Evolutionary conservation across 2,797 vertebrate species (phyloP).

Genomic region (Brachyalestes nurse): DNA sequence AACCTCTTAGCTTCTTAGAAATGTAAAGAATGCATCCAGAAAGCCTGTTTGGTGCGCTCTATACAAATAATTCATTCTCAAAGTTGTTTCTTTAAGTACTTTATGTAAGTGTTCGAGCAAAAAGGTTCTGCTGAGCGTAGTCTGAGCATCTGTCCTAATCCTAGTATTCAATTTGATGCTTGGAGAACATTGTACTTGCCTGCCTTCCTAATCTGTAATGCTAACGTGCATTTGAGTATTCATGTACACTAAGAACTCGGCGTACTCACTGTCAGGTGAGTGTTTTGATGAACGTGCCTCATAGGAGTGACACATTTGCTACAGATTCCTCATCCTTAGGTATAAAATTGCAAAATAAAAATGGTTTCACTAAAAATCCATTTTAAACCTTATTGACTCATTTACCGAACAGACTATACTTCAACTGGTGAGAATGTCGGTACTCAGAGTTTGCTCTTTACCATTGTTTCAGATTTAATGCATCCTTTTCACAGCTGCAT

Average conservation of each 20-base stretch:
- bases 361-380: background rate
- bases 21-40: background rate
- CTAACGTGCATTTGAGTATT: background rate
- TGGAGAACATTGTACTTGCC: conserved; percentile 6
- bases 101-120: background rate
- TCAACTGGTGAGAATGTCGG: background rate
- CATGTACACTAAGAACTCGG: background rate
- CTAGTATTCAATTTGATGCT: background rate
- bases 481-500: background rate
- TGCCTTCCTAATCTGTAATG: background rate
- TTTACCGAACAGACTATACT: background rate
- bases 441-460: background rate
- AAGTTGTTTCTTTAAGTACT: background rate
- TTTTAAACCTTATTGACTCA: background rate
- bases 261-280: background rate
- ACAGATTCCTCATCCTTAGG: conserved; percentile 4
- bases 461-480: background rate
- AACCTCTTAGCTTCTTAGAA: background rate
- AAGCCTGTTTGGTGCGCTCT: background rate
- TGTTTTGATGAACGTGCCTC: background rate
- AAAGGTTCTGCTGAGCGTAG: background rate
- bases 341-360: conserved; percentile 16
- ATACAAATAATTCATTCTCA: background rate
- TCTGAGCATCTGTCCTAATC: background rate
- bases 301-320: conserved; percentile 2